Conservation (phyloP, 2,888 invertebrate genomes). For the Sturmia bella region DNA sequence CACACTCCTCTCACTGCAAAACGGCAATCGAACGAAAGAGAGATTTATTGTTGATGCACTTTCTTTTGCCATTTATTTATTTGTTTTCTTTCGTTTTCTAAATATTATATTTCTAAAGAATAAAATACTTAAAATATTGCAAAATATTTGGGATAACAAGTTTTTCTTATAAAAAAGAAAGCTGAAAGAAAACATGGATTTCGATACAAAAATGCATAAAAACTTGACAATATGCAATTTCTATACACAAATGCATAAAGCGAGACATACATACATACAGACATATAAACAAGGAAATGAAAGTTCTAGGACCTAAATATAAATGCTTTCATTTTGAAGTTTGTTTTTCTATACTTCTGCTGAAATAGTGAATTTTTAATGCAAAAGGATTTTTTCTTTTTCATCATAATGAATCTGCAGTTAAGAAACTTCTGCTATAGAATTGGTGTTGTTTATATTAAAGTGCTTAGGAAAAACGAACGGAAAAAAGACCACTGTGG, state of each 20-base stretch:
- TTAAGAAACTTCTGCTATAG: too few relatives aligned
- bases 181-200: conserved; percentile 34
- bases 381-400: background rate
- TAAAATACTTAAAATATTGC: conserved; percentile 65
- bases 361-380: background rate
- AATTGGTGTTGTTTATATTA: too few relatives aligned
- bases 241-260: background rate
- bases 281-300: background rate
- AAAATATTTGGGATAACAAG: conserved; percentile 52
- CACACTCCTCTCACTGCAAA: background rate
- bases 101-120: conserved; percentile 42
- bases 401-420: too few relatives aligned
- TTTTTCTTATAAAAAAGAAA: conserved; percentile 20
- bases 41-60: conserved; percentile 64
- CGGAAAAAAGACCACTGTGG: too few relatives aligned
- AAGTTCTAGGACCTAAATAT: conserved; percentile 6
- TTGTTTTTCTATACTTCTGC: background rate
- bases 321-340: background rate
- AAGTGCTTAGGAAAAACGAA: too few relatives aligned
- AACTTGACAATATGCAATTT: conserved; percentile 39
- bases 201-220: conserved; percentile 49
- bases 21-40: conserved; percentile 36
- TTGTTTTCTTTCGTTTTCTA: conserved; percentile 5
- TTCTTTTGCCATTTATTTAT: conserved; percentile 22
- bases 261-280: too few relatives aligned